Evolutionary conservation across 1,140 invertebrate genomes (phyloP).

Genomic region (Augochlora pura): DNA sequence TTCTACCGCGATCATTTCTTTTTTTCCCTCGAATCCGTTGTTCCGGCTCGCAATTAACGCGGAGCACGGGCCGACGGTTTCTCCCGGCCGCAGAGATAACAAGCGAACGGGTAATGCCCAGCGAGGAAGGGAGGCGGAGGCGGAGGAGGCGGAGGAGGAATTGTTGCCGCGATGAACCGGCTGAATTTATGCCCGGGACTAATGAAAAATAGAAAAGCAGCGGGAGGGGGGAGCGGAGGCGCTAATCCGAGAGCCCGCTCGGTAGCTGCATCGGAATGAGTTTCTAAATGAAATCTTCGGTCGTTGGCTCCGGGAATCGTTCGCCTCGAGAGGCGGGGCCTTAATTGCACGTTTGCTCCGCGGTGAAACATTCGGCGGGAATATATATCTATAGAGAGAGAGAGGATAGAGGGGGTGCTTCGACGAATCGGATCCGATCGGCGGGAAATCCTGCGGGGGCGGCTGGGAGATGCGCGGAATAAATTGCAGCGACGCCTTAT

Average conservation of each 20-base stretch:
- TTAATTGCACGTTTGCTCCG: slow-evolving; percentile 45
- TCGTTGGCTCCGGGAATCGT: not conserved
- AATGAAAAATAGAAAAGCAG: slow-evolving; percentile 20
- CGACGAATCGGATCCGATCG: too few species aligned
- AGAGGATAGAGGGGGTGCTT: too few species aligned
- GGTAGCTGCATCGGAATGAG: slow-evolving; percentile 47
- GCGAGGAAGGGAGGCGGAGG: not conserved
- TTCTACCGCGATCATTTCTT: not conserved
- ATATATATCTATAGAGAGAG: too few species aligned
- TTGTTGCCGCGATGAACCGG: not conserved
- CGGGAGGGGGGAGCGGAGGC: slow-evolving; percentile 8
- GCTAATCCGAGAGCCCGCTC: slow-evolving; percentile 38
- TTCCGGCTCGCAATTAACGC: not conserved
- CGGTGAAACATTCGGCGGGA: not conserved
- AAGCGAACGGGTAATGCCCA: not conserved
- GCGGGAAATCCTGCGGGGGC: too few species aligned
- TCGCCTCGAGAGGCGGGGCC: slow-evolving; percentile 9
- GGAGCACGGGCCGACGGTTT: not conserved
- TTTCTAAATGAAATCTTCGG: slow-evolving; percentile 60
- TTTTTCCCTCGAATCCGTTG: slow-evolving; percentile 1
- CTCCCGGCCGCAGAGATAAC: slow-evolving; percentile 10
- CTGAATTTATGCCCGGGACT: slow-evolving; percentile 7
- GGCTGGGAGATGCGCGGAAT: too few species aligned
- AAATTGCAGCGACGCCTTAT: too few species aligned
- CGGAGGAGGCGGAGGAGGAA: too few species aligned